Base-by-base conservation (phyloP, 2,113 vertebrate genomes). In the Nesogale talazaci region DNA sequence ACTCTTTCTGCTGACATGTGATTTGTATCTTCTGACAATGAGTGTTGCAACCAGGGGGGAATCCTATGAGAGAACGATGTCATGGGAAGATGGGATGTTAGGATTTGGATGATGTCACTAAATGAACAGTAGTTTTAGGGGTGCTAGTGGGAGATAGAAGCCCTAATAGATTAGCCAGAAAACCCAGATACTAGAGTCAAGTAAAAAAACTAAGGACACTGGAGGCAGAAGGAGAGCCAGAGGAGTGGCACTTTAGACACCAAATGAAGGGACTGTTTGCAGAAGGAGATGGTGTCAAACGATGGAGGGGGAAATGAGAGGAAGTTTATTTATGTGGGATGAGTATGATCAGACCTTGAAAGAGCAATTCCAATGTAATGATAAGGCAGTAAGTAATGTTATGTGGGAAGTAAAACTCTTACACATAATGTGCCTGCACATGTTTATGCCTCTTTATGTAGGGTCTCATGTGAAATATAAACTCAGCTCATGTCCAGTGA, bases 11-110 rank as follows among this genome's bases (percentile, higher is more conserved):
- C 52, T 72, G 80, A 94, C 78, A 15, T 7, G 80, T 16, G 65
- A 16, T 90, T 65, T 34, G 52, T 75, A 46, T 78, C 75, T 92
- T 57, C 77, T 87, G 63, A 59, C 57, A n/a, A 10, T 78, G 56
- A 36, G 27, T 83, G 92, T 87, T 36, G 20, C 72, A 93, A 56
- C 77, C 34, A 86, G 16, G n/a, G 34, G 42, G 89, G 76, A 94
- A 83, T 59, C 15, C 69, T 88, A 59, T 36, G 22, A 83, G 95
- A 90, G 20, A 74, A 67, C 31, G 12, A 40, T 80, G 52, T 83
- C 77, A 31, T 11, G 56, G 65, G 19, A 80, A 76, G 56, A 56
- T 20, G 4, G 20, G 42, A 23, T 63, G 9, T 76, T 76, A 69
- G 57, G 70, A 87, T 42, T 23, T 42, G 31, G 25, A 81, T 82